Conservation (phyloP, 2,113 vertebrate species). For the Macrotus californicus region DNA sequence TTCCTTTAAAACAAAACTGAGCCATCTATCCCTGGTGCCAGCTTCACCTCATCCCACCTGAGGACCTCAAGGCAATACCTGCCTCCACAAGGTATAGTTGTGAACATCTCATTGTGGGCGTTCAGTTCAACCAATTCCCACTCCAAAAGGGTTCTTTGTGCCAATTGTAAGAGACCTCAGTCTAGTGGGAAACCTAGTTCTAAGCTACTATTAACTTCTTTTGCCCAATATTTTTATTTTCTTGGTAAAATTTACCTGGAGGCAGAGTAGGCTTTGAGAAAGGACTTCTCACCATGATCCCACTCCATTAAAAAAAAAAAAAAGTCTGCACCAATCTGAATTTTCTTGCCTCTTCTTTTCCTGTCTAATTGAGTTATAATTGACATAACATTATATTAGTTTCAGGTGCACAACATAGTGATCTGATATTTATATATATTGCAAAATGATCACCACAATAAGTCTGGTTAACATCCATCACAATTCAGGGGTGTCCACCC, state of each 20-base stretch:
- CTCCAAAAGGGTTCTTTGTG: neutral
- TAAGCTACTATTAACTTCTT: neutral
- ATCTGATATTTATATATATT: neutral
- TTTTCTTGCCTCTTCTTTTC: neutral
- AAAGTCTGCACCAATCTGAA: neutral
- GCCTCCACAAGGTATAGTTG: too few species aligned
- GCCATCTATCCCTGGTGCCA: neutral
- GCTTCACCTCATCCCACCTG: neutral
- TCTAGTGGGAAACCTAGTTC: neutral
- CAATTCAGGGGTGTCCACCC: too few species aligned
- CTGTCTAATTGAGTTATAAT: neutral
- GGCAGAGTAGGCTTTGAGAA: neutral
- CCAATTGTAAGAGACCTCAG: neutral
- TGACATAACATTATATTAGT: neutral
- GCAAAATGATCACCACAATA: neutral
- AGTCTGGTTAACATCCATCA: neutral
- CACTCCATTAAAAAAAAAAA: neutral
- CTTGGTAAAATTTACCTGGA: neutral
- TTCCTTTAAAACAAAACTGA: neutral
- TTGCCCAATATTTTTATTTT: neutral
- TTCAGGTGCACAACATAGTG: neutral
- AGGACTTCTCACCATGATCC: neutral
- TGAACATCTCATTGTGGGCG: rapidly evolving
- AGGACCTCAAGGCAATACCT: neutral
- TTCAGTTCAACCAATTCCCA: neutral